Evolutionary conservation across 2,797 vertebrate genomes (phyloP), one percentile per base, ranked within the genome.

Genomic region (Pitangus sulphuratus): DNA sequence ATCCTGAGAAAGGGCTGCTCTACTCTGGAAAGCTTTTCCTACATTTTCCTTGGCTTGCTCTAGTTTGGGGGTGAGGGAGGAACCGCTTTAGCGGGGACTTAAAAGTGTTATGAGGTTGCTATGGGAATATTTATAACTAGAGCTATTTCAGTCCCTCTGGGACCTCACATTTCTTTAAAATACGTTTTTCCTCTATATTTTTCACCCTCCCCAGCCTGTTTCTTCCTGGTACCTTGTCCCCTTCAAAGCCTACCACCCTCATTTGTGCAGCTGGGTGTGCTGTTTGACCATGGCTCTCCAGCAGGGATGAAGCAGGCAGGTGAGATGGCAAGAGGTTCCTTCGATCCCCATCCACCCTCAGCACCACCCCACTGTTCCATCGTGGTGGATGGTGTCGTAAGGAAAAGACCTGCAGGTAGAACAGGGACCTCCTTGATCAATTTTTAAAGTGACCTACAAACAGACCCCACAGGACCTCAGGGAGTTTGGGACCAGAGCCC

Each of bases 321-420:
- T 18, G 53, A 45, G 57, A 45, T 15, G 68, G 53, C 40, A 48
- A 39, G 19, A 85, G 51, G 18, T 56, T 21, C 37, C 21, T 81
- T 57, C 5, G 2, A 30, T 26, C 31, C n/a, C 62, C 25, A 64
- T 45, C 40, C 42, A 25, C 31, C 50, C 33, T 68, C 61, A 47
- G 17, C 47, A 64, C 5, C 37, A 57, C 48, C 30, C 28, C 42
- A n/a, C 6, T 0, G 1, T 12, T 42, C 48, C 58, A 17, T 5
- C 0, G 0, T 20, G 60, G 54, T 22, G 51, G 69, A 54, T 2
- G 2, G 47, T 5, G 15, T 9, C 3, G 2, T 0, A 5, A 54
- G 15, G 35, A 57, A 18, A 16, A 37, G 21, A 76, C 13, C 24
- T 19, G 33, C 22, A 74, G 61, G 39, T 12, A 69, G 42, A 50